These are phyloP conservation scores for Pogona vitticeps DNA, from an alignment of 2,113 vertebrate genomes.

Conservation along the genomic window DNA sequence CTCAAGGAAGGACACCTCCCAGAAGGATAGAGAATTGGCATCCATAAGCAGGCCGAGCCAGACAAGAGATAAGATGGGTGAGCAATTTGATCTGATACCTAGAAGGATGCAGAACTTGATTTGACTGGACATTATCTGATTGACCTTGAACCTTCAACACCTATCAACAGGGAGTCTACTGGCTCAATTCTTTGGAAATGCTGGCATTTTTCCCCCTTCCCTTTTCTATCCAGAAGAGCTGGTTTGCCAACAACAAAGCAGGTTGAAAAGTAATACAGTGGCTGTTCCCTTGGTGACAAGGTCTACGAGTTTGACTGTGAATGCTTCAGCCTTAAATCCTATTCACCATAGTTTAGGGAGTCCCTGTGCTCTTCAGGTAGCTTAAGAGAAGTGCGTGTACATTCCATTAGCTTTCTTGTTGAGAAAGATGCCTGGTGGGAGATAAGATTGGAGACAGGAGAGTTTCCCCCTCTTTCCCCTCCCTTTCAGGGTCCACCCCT, in stretches of 20 bases:
- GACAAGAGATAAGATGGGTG: conserved; percentile 44
- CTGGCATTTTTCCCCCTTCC: background rate
- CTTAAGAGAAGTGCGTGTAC: no score
- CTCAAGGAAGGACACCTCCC: conserved; percentile 29
- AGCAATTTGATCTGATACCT: background rate
- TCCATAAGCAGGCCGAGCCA: background rate
- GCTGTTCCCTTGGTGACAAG: background rate
- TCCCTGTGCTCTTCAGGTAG: no score
- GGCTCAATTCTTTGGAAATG: conserved; percentile 6
- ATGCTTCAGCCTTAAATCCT: background rate
- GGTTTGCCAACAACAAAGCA: background rate
- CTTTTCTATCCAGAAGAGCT: conserved; percentile 10
- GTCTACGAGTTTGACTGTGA: background rate
- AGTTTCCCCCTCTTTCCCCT: no score
- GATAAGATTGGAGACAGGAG: no score
- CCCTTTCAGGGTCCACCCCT: no score
- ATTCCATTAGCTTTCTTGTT: no score
- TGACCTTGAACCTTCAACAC: conserved; percentile 59
- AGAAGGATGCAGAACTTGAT: conserved; percentile 11
- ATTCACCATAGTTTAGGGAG: no score
- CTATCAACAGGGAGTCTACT: conserved; percentile 27
- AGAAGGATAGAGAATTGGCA: conserved; percentile 13
- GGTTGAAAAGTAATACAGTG: background rate
- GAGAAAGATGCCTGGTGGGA: no score
- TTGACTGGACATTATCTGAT: conserved; percentile 58